Conservation (phyloP, 92 coral and sea anemone species). For the Galaxea fascicularis region DNA sequence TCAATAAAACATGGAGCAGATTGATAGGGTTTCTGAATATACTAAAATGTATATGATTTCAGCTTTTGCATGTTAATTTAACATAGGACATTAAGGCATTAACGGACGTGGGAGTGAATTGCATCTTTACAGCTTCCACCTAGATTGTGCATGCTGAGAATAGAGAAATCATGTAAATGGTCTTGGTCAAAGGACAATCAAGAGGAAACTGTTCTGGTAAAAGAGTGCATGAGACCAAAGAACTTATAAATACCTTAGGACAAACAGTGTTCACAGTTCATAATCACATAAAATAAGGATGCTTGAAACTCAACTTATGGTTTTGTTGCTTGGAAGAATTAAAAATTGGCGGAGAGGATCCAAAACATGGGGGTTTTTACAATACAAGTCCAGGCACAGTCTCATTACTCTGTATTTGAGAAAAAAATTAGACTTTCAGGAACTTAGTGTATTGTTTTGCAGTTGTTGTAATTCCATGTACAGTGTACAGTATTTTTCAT, state of each 20-base stretch:
- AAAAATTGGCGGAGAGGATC: no score
- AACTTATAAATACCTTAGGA: neutral
- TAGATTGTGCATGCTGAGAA: no score
- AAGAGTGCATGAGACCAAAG: no score
- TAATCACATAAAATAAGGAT: no score
- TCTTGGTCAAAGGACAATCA: neutral
- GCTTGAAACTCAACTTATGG: no score
- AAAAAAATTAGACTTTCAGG: no score
- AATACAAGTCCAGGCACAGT: constrained; percentile 29
- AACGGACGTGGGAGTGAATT: no score
- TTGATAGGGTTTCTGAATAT: no score
- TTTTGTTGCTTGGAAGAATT: constrained; percentile 40
- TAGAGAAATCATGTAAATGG: neutral
- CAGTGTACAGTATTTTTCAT: neutral
- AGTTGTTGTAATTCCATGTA: neutral
- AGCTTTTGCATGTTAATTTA: neutral
- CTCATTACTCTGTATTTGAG: constrained; percentile 9
- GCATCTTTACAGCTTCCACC: no score
- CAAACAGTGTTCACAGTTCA: neutral
- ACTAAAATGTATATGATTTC: no score
- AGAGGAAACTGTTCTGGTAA: no score
- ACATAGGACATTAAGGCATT: neutral
- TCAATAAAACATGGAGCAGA: no score
- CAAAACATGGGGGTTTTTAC: constrained; percentile 44
- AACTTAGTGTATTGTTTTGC: neutral